Evolutionary conservation across 2,888 invertebrate species (phyloP), one percentile per base, ranked within the genome.

Genomic region (Urechis unicinctus): DNA sequence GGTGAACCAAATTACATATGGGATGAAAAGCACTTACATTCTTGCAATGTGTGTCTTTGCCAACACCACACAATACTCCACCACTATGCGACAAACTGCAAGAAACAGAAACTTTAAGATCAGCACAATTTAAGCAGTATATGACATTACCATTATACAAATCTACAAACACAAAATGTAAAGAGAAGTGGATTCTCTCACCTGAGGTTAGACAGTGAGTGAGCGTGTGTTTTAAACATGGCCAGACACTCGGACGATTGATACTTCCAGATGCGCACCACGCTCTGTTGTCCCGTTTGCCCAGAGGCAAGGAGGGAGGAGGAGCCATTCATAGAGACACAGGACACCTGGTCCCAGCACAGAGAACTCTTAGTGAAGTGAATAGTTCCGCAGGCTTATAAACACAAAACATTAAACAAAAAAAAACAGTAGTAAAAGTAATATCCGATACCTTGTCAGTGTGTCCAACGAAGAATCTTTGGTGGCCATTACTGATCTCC

Each of bases 381-480:
- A 36, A n/a, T 31, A 50, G 13, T 1, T n/a, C n/a, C n/a, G n/a
- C n/a, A n/a, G n/a, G n/a, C n/a, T n/a, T n/a, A n/a, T n/a, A n/a
- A n/a, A n/a, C n/a, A n/a, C n/a, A n/a, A n/a, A 41, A 26, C 22
- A 13, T 21, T 31, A 13, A 50, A 41, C 22, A 13, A 22, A 30
- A 22, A 41, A 13, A 2, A 36, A 41, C 50, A 50, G 1, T 3
- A 2, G n/a, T 25, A 50, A 30, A 21, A 36, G 36, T 13, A n/a
- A n/a, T 1, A 9, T 25, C n/a, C 17, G 57, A 49, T 54, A 77
- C 76, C 68, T 75, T 77, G 60, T 75, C 76, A 49, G 77, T 75
- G 63, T 78, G 78, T 6, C 78, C 78, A 50, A 75, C 70, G 54
- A 78, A 76, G 64, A 77, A 76, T 30, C 72, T 63, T 59, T 78